Percentiles rank a stretch among this genome's conserved stretches.
phyloP scores from a whole-genome alignment of 1,140 invertebrate genomes.

The Temnothorax curvispinosus region DNA sequence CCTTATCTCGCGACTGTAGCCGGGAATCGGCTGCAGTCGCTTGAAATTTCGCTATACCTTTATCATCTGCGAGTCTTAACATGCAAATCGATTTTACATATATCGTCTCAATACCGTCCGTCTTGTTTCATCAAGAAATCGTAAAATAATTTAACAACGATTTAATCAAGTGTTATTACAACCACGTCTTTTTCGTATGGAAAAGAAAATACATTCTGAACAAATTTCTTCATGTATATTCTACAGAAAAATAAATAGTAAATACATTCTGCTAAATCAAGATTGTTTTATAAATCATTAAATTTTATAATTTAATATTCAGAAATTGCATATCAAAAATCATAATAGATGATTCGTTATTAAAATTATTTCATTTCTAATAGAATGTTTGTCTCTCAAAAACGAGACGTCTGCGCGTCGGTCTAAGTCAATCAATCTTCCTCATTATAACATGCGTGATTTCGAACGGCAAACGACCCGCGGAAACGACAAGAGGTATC shows the following conservation, averaged over 20 bases:
- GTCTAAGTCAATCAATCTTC: not conserved
- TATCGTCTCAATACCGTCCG: not conserved
- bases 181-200: not conserved
- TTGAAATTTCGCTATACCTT: not conserved
- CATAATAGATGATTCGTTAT: not conserved
- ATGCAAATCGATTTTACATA: not conserved
- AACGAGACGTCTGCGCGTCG: not conserved
- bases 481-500: not conserved
- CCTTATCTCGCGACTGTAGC: not conserved
- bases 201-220: not conserved
- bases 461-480: not conserved
- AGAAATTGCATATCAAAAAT: not conserved
- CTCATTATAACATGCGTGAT: not conserved
- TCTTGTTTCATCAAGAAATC: not conserved
- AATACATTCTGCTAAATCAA: not conserved
- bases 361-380: slow-evolving; percentile 3
- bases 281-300: not conserved
- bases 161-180: not conserved
- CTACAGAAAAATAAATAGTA: not conserved
- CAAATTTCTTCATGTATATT: no score
- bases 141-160: not conserved
- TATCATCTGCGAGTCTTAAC: not conserved
- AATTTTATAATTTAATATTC: not conserved
- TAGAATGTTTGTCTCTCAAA: not conserved
- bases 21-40: not conserved